These are phyloP conservation scores for Harmothoe impar DNA, from an alignment of 2,888 invertebrate genomes.

Conservation along the genomic window DNA sequence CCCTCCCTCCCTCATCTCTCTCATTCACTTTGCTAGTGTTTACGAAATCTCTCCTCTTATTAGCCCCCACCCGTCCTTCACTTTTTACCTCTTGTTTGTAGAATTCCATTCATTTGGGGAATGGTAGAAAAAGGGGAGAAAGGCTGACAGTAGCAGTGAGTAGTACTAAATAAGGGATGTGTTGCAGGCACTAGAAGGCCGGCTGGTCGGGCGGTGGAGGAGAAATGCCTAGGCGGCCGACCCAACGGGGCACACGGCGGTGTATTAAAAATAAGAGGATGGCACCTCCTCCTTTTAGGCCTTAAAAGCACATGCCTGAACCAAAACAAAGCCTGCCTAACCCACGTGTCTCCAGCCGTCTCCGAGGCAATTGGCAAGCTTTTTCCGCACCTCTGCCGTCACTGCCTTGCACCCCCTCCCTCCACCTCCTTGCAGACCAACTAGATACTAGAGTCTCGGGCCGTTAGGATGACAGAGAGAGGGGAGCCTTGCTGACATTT, in stretches of 20 bases:
- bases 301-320: not conserved
- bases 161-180: constrained; percentile 45
- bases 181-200: constrained; percentile 3
- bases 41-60: not conserved
- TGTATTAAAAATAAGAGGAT: constrained; percentile 3
- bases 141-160: not conserved
- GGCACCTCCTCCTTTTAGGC: not conserved
- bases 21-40: not conserved
- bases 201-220: not conserved
- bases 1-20: not conserved
- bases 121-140: constrained; percentile 15
- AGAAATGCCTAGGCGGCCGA: not conserved
- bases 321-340: not conserved
- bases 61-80: not conserved
- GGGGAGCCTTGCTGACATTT: constrained; percentile 4
- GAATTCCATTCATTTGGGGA: constrained; percentile 33
- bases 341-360: not conserved
- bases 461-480: not conserved
- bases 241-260: not conserved
- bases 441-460: not conserved
- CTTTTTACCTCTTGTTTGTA: constrained; percentile 18
- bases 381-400: not conserved
- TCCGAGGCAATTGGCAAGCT: constrained; percentile 15
- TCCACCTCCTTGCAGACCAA: not conserved
- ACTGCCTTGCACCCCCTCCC: not conserved